Base-by-base conservation (phyloP, 2,888 invertebrate genomes). In the Rugalucina vietnamica region DNA sequence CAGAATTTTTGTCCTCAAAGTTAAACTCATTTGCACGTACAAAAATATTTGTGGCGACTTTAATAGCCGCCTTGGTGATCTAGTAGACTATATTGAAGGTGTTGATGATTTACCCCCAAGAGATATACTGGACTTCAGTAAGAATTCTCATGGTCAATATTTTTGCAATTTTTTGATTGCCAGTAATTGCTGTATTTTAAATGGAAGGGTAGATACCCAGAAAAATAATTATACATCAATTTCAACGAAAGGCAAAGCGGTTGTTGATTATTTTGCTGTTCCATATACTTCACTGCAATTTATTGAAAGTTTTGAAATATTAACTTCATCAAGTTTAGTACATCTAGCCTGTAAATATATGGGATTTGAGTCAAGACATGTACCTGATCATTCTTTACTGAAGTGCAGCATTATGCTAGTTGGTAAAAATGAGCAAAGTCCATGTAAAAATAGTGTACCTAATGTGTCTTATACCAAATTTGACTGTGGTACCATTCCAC, bases 21-120 rank as follows among this genome's bases (percentile, higher is more conserved):
- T n/a, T n/a, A n/a, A n/a, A n/a, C n/a, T n/a, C n/a, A n/a, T n/a
- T n/a, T n/a, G n/a, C n/a, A n/a, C n/a, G n/a, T n/a, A n/a, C n/a
- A n/a, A n/a, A n/a, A n/a, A 54, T 71, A 24, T 78, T 5, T 29
- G 49, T 71, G 77, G 77, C 29, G 78, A 78, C 43, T 78, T 78
- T 34, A 71, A 71, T 73, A 73, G 79, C 24, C n/a, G 57, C 10
- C 10, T 27, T 34, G 69, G 75, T 8, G 39, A 80, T 69, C n/a
- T 21, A 12, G 80, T 75, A 29, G 80, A 80, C 37, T 74, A 49
- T 70, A 80, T 81, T 43, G 49, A 18, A 32, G 79, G 73, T 27
- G 57, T 79, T 1, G 76, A 75, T 39, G 36, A 39, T n/a, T 0
- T 81, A 27, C 39, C 34, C 8, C 1, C 14, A 14, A 71, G 81